A percentile compares a stretch with the other conserved stretches of the same genome.
These are phyloP conservation scores for Resseliella maxima DNA, from an alignment of 2,888 invertebrate genomes.

Conservation along the genomic window DNA sequence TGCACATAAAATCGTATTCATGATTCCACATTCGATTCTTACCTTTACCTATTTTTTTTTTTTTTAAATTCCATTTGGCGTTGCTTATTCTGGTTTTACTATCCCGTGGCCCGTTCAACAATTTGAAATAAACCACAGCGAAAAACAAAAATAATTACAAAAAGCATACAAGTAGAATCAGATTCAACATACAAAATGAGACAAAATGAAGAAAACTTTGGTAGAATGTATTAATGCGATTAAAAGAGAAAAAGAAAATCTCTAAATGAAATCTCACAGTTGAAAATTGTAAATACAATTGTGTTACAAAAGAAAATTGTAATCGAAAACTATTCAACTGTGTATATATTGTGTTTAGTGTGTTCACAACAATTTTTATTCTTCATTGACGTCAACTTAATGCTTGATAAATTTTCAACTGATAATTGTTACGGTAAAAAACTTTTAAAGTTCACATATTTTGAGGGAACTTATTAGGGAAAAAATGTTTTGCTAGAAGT, in stretches of 20 bases:
- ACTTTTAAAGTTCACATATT: constrained; percentile 36
- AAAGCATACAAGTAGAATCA: neutral
- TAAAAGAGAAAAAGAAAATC: neutral
- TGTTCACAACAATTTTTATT: neutral
- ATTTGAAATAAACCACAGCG: neutral
- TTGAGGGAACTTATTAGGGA: neutral
- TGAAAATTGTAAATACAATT: neutral
- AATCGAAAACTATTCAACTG: neutral
- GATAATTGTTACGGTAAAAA: constrained; percentile 49
- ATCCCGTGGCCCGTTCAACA: neutral
- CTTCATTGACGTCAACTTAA: neutral
- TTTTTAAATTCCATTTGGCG: neutral
- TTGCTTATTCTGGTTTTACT: neutral
- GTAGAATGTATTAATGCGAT: neutral
- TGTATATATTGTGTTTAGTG: neutral
- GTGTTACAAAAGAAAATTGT: neutral
- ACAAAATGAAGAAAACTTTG: neutral
- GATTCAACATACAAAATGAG: neutral
- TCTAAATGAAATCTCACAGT: neutral
- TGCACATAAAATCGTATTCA: neutral
- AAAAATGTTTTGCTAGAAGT: constrained; percentile 1
- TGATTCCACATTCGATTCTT: neutral
- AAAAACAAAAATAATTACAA: constrained; percentile 9
- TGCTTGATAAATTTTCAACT: constrained; percentile 14
- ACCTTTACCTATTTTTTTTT: neutral